Evolutionary conservation across 2,113 vertebrate genomes (phyloP).

Genomic region (Sarotherodon lohbergeri): DNA sequence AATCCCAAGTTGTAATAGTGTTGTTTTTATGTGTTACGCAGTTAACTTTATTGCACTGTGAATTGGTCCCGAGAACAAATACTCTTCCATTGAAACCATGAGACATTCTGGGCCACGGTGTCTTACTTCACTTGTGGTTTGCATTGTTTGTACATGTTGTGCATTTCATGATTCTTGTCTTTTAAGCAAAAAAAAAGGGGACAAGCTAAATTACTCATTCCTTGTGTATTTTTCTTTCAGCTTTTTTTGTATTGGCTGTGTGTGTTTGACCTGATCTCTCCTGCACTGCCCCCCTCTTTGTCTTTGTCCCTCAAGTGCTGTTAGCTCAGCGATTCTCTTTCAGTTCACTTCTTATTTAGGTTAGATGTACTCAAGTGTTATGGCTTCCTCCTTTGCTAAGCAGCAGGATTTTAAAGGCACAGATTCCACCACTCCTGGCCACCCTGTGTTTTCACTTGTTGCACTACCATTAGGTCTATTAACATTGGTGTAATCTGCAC

Average conservation of each 20-base stretch:
- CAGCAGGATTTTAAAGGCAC: conserved; percentile 26
- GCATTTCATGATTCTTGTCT: not conserved
- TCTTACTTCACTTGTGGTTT: not conserved
- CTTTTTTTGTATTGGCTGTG: not conserved
- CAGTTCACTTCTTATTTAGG: conserved; percentile 64
- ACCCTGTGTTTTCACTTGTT: not conserved
- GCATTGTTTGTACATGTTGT: not conserved
- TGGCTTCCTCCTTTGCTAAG: conserved; percentile 7
- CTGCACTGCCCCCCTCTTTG: not conserved
- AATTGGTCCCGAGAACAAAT: not conserved
- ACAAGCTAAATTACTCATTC: not conserved
- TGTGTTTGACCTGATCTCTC: not conserved
- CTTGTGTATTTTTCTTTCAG: not conserved
- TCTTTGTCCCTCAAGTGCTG: conserved; percentile 2
- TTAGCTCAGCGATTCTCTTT: conserved; percentile 45
- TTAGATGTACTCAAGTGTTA: conserved; percentile 46
- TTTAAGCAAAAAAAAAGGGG: not conserved
- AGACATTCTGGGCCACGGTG: conserved; percentile 8
- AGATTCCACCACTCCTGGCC: not conserved
- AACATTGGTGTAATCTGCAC: not conserved
- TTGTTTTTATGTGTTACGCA: not conserved
- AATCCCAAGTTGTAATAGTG: not conserved
- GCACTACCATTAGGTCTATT: not conserved
- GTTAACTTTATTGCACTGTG: not conserved
- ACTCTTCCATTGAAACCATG: conserved; percentile 7